Evolutionary conservation across 2,113 vertebrate species (phyloP), one percentile per base, ranked within the genome.

Genomic region (Ptyas mucosa): DNA sequence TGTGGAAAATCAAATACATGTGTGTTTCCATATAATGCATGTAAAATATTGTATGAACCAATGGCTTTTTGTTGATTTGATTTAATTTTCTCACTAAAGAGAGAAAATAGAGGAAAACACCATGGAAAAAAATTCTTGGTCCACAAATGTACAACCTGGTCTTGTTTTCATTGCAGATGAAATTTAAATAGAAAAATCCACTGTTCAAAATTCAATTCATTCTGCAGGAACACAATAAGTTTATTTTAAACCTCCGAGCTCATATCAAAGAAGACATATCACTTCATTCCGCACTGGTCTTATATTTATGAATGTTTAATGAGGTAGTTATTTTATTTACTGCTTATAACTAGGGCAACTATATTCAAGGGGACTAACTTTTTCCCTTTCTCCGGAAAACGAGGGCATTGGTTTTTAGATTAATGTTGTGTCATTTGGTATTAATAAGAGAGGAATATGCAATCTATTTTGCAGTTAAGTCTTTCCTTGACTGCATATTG

Each of bases 291-390:
- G 12, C 89, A n/a, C 0, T 2, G 86, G 92, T 89, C 52, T 87
- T 89, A 14, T 9, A 5, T 92, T 52, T 55, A 54, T 75, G 15
- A 75, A 89, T 92, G 61, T 92, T 88, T 53, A 92, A 75, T 92
- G 58, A 89, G 21, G 11, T 81, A 89, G 12, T 24, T 85, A 87
- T 39, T 43, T 0, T 93, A 88, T 94, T 96, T 93, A 58, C 94
- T 93, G 24, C 92, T 0, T 75, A 46, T 90, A 85, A 51, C 94
- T 46, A 91, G 75, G 34, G 3, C 64, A 54, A 21, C 21, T 94
- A 87, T 86, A 93, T 55, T 89, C 54, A 29, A 89, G 26, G 0
- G 51, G n/a, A 24, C 8, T 14, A 14, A 1, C 87, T 88, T 8
- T 93, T 55, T 53, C 1, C 69, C 90, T 34, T 51, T 89, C 0